A percentile compares a stretch with the other conserved stretches of the same genome.
Evolutionary conservation across 2,113 vertebrate species (phyloP).

Genomic region (Paramisgurnus dabryanus): DNA sequence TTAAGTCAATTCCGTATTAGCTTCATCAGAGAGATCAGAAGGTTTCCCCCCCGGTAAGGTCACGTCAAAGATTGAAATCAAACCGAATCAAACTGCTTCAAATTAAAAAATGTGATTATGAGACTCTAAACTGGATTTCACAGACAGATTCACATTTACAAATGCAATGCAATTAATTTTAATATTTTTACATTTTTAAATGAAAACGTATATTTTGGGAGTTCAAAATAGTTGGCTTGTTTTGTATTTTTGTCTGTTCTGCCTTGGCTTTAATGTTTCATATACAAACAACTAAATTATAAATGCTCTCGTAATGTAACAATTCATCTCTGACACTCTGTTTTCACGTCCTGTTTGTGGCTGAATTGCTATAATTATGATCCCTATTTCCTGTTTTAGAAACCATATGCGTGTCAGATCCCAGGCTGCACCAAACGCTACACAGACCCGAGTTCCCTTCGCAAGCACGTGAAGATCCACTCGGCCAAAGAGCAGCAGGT

Average conservation of each 20-base stretch:
- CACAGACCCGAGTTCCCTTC: slow-evolving; percentile 96
- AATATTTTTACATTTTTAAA: neutral
- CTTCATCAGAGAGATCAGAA: too few relatives aligned
- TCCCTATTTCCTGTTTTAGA: slow-evolving; percentile 72
- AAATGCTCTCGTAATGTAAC: slow-evolving; percentile 9
- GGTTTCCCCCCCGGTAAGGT: too few relatives aligned
- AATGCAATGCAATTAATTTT: neutral
- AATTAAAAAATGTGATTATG: too few relatives aligned
- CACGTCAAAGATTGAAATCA: too few relatives aligned
- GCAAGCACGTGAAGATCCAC: slow-evolving; percentile 98
- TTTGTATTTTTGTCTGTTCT: neutral
- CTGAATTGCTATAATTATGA: slow-evolving; percentile 24
- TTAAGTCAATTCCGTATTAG: too few relatives aligned
- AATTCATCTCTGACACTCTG: slow-evolving; percentile 6
- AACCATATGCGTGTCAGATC: slow-evolving; percentile 97
- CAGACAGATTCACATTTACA: neutral
- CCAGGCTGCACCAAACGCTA: slow-evolving; percentile 97
- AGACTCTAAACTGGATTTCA: too few relatives aligned
- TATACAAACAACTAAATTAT: neutral
- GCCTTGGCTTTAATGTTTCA: neutral
- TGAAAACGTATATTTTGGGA: neutral
- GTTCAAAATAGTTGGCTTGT: neutral
- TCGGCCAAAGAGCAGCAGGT: slow-evolving; percentile 96
- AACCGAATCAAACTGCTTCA: too few relatives aligned
- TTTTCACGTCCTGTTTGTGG: neutral